Base-by-base conservation (phyloP, 2,797 vertebrate genomes). In the Nyctalus aviator region DNA sequence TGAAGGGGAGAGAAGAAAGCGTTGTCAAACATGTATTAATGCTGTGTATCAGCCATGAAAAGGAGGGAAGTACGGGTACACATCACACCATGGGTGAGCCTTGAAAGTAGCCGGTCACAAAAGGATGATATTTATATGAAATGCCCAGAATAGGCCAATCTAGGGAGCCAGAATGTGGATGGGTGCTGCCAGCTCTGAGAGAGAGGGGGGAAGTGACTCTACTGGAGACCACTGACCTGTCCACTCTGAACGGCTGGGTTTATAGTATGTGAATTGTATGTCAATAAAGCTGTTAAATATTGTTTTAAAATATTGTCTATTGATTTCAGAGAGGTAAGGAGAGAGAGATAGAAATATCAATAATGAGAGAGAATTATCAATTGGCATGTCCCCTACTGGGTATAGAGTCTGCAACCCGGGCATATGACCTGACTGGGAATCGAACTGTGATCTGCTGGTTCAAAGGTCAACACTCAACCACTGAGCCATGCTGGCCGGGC, bases 1-100 rank as follows among this genome's bases (percentile, higher is more conserved):
- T 2, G 11, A 53, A 37, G 32, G 53, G 48, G 27, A 57, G 12
- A 14, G 59, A 59, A 44, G 21, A 44, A 35, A 81, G 25, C 37
- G 10, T 27, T 12, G 5, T 27, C 69, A 57, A 2, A 41, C n/a
- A 6, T 21, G 12, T 11, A 4, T 35, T 5, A 10, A 12, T 4
- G 7, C 48, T 44, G 15, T 2, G 15, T 35, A 4, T 55, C 1
- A 7, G 18, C 25, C 66, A 32, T 13, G 25, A 21, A 50, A 57
- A 18, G 41, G 50, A 59, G 41, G 1, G 15, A 30, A 13, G 21
- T 20, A 12, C 32, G 27, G 10, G 11, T 0, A 32, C 32, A 10
- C 1, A 6, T 14, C 55, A 21, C 20, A 11, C 7, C 0, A 4
- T 1, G 4, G 8, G 2, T 21, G 50, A 9, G 13, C 35, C 37